Evolutionary conservation across 2,888 invertebrate species (phyloP), one percentile per base, ranked within the genome.

Genomic region (Andrena haemorrhoa): DNA sequence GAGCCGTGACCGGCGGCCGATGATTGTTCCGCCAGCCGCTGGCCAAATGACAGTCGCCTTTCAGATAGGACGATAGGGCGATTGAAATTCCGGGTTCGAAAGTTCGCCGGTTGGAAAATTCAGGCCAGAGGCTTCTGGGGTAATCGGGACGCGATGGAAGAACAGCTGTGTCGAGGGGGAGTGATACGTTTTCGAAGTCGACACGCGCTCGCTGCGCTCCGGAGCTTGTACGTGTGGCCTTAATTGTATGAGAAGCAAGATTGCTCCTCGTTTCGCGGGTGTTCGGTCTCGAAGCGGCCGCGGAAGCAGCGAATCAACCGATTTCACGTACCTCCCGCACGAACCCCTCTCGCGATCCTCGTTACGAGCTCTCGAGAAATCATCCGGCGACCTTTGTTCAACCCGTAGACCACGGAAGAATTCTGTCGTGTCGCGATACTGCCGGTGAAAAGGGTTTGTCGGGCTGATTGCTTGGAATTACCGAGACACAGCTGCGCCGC

Each of bases 401-500:
- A 86, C 79, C 73, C 61, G 23, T 47, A 53, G 63, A 74, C 71
- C 64, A 65, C 71, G 80, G 66, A 71, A 74, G 71, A 74, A 84
- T 82, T 74, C 80, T 60, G 76, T 74, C 84, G 79, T 84, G 83
- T 83, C 83, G 83, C 83, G 68, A 75, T 77, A 83, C 65, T 61
- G 33, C 51, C 66, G 60, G 75, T 69, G 79, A 69, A 75, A 73
- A 72, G 84, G 79, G 75, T 77, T 81, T 71, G 79, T 72, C 79
- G 75, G 77, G 77, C 77, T 87, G 88, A 86, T 86, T 86, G 86
- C 86, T 49, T 70, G 80, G 53, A 80, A 85, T 86, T 83, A 64
- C 74, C 63, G 66, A 2, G 76, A 87, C 79, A 65, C 82, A 58
- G 56, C 53, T 51, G 60, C 77, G n/a, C 49, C 63, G 72, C 16